Conservation (phyloP, 2,113 vertebrate species). For the Sebastes schlegelii region DNA sequence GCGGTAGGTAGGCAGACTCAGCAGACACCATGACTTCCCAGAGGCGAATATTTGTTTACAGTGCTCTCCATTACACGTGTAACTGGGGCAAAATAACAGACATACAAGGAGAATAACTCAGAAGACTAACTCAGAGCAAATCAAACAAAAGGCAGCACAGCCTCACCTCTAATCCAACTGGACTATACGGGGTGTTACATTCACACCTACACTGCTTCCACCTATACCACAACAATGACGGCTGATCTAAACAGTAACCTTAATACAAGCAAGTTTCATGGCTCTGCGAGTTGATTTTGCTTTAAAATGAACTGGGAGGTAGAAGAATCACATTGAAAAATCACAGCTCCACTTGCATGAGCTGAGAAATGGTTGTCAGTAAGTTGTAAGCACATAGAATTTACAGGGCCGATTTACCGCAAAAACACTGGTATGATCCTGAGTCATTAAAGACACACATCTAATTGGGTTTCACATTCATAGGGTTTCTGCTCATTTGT, state of each 20-base stretch:
- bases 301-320: not conserved
- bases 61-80: not conserved
- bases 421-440: too few relatives aligned
- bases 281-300: too few relatives aligned
- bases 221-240: too few relatives aligned
- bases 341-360: not conserved
- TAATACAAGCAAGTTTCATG: too few relatives aligned
- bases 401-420: too few relatives aligned
- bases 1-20: not conserved
- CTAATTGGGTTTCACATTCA: not conserved
- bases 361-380: not conserved
- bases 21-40: not conserved
- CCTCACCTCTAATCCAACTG: too few relatives aligned
- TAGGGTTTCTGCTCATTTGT: not conserved
- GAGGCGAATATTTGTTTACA: not conserved
- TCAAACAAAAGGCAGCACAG: too few relatives aligned
- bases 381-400: not conserved
- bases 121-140: too few relatives aligned
- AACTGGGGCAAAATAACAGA: not conserved
- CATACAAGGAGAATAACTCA: too few relatives aligned
- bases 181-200: too few relatives aligned
- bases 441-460: not conserved
- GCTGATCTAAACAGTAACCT: too few relatives aligned
- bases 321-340: not conserved
- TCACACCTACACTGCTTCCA: too few relatives aligned